Evolutionary conservation across 2,888 invertebrate species (phyloP), one percentile per base, ranked within the genome.

Genomic region (Formica aserva): DNA sequence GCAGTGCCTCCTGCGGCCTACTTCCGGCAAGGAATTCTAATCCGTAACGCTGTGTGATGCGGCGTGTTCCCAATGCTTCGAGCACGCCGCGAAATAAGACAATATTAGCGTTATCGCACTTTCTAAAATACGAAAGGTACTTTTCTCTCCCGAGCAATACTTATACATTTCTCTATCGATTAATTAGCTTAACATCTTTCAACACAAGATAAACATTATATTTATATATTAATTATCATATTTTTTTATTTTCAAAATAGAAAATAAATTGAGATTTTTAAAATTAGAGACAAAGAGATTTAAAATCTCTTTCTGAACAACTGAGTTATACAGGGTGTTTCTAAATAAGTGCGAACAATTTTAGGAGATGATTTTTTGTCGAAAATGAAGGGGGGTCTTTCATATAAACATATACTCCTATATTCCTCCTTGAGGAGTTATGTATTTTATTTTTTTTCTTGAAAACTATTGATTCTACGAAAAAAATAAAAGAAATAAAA

Each of bases 1-100:
- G 72, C 87, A 67, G 74, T 60, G 87, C 82, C 82, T 82, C 69
- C 76, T 26, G 63, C 82, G 88, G 88, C 88, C 86, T 81, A 88
- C 85, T 88, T 85, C 88, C 88, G 85, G 60, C 75, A 62, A 77
- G 77, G 86, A 86, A 86, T 86, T 88, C 82, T 86, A 88, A 83
- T 88, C 80, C 80, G 82, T 62, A 67, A 57, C 62, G 76, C 67
- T 78, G 60, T 72, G 60, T 76, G 72, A 60, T 71, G 75, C 86
- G 35, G 35, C 72, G 60, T 66, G 80, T 66, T 82, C 83, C 60
- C 76, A 69, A 84, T 84, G 69, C 22, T 80, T 52, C 48, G 48
- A 52, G 29, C 72, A 35, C 62, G 29, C n/a, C 41, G 55, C 11
- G 22, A 41, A 82, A 78, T 67, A 82, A 82, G 57, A 77, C 29